These are phyloP conservation scores for Furnarius figulus DNA, from an alignment of 2,113 vertebrate genomes.

Conservation along the genomic window DNA sequence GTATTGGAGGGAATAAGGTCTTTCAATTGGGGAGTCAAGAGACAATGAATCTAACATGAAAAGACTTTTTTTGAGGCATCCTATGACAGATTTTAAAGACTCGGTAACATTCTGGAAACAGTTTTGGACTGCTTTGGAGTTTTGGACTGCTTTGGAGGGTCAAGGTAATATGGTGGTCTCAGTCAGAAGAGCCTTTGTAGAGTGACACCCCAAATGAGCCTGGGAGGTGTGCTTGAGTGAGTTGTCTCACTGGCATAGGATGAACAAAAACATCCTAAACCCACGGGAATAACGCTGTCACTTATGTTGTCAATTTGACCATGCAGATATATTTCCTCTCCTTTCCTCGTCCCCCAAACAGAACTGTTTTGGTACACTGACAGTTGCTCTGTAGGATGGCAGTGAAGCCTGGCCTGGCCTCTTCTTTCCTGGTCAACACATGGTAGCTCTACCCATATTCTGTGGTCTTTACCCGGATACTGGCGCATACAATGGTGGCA, in stretches of 20 bases:
- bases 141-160: background rate
- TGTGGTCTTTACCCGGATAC: background rate
- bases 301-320: background rate
- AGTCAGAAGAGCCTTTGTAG: background rate
- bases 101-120: background rate
- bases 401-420: background rate
- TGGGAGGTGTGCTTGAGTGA: background rate
- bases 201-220: background rate
- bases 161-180: background rate
- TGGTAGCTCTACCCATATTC: background rate
- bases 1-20: background rate
- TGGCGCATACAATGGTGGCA: background rate
- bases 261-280: background rate
- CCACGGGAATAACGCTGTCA: background rate
- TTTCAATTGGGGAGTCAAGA: background rate
- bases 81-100: background rate
- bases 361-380: background rate
- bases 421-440: background rate
- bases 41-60: background rate
- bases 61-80: background rate
- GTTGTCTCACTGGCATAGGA: background rate
- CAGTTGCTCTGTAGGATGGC: background rate
- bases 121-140: background rate
- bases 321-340: background rate
- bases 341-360: background rate